Percentiles rank a stretch among this genome's conserved stretches.
phyloP scores from a whole-genome alignment of 2,888 invertebrate species.

The Drosophila seclusa region DNA sequence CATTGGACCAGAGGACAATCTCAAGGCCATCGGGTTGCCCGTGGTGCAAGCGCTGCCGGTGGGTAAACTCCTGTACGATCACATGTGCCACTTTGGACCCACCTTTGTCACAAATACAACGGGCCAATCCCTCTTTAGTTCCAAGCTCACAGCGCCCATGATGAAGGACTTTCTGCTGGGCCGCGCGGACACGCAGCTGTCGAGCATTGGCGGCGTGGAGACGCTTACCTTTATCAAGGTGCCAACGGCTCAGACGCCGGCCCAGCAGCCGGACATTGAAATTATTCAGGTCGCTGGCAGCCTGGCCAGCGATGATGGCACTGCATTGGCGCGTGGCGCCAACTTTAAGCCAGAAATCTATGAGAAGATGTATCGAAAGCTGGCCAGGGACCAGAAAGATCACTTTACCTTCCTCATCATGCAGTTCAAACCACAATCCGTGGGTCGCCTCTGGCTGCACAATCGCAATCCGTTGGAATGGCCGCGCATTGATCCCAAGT shows the following conservation, averaged over 20 bases:
- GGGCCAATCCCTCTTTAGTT: slow-evolving; percentile 63
- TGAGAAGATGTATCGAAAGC: slow-evolving; percentile 86
- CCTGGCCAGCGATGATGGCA: slow-evolving; percentile 87
- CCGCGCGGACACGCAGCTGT: slow-evolving; percentile 85
- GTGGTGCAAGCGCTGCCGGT: slow-evolving; percentile 89
- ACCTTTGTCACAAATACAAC: slow-evolving; percentile 83
- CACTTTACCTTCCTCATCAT: slow-evolving; percentile 89
- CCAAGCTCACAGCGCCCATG: slow-evolving; percentile 40
- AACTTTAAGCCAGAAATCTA: slow-evolving; percentile 87
- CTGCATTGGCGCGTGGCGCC: slow-evolving; percentile 86
- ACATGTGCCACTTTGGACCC: slow-evolving; percentile 84
- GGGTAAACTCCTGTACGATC: slow-evolving; percentile 88
- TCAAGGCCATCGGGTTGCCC: slow-evolving; percentile 86
- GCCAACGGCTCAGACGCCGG: slow-evolving; percentile 86
- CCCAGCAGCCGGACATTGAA: slow-evolving; percentile 89
- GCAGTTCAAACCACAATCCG: slow-evolving; percentile 90
- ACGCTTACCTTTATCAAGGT: slow-evolving; percentile 89
- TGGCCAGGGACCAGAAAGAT: slow-evolving; percentile 85
- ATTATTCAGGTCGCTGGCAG: slow-evolving; percentile 88
- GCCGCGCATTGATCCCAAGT: slow-evolving; percentile 88
- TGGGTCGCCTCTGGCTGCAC: slow-evolving; percentile 89
- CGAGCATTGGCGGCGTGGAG: slow-evolving; percentile 88
- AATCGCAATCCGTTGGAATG: slow-evolving; percentile 87
- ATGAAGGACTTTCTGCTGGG: slow-evolving; percentile 68
- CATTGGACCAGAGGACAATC: slow-evolving; percentile 86